Percentiles rank a stretch among this genome's conserved stretches.
phyloP scores from a whole-genome alignment of 2,113 vertebrate genomes.

The Oceanodroma tethys region DNA sequence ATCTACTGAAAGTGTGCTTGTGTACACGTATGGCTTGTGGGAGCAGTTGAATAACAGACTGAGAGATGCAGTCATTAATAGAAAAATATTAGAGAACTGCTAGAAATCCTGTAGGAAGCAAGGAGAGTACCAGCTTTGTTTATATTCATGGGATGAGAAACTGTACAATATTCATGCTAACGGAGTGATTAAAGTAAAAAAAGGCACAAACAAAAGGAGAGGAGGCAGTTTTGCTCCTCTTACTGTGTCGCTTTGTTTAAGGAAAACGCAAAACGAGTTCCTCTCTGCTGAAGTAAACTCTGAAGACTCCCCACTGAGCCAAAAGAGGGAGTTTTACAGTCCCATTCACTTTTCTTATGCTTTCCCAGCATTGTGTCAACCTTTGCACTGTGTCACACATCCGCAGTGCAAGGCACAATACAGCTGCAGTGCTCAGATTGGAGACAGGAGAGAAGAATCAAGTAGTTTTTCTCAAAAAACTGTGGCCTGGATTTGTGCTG shows the following conservation, averaged over 20 bases:
- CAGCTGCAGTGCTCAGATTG: not conserved
- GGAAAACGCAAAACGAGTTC: slow-evolving; percentile 42
- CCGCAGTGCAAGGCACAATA: not conserved
- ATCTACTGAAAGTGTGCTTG: not conserved
- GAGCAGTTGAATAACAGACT: not conserved
- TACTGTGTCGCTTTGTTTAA: slow-evolving; percentile 29
- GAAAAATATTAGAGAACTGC: not conserved
- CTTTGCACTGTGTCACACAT: slow-evolving; percentile 52
- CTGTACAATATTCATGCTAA: not conserved
- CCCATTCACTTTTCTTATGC: slow-evolving; percentile 25
- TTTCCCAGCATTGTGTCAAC: slow-evolving; percentile 60
- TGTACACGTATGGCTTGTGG: not conserved
- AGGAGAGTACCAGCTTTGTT: slow-evolving; percentile 34
- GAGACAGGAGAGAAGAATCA: not conserved
- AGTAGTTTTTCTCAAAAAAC: not conserved
- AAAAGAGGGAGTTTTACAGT: slow-evolving; percentile 9
- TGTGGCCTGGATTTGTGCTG: not conserved
- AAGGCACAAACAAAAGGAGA: slow-evolving; percentile 2
- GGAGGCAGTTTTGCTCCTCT: not conserved
- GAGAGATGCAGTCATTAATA: not conserved
- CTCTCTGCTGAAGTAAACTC: slow-evolving; percentile 36
- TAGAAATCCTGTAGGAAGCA: slow-evolving; percentile 4
- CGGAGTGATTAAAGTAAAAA: slow-evolving; percentile 21
- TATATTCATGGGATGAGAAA: slow-evolving; percentile 45
- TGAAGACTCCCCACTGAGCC: slow-evolving; percentile 33